A percentile compares a stretch with the other conserved stretches of the same genome.
Evolutionary conservation across 1,140 invertebrate species (phyloP).

Genomic region (Magallana ariakensis): DNA sequence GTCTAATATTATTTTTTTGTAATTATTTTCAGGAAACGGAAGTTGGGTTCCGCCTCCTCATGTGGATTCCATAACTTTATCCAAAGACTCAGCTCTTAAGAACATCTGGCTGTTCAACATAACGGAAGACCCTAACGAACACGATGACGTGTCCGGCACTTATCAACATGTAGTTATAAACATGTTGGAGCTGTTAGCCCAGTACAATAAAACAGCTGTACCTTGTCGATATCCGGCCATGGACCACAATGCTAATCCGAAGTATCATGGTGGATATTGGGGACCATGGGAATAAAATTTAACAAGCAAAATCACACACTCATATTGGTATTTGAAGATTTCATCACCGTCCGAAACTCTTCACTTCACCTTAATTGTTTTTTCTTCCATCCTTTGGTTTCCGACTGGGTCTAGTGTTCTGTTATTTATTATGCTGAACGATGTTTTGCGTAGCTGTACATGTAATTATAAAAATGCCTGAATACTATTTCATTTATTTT

Average conservation of each 20-base stretch:
- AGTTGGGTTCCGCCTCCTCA: slow-evolving; percentile 58
- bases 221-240: slow-evolving; percentile 59
- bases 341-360: no score
- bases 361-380: no score
- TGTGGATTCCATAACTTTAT: neutral
- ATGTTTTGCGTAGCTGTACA: no score
- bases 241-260: slow-evolving; percentile 65
- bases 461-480: no score
- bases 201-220: slow-evolving; percentile 68
- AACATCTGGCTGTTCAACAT: slow-evolving; percentile 73
- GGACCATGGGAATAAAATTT: slow-evolving; percentile 70
- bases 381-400: no score
- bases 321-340: no score
- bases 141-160: slow-evolving; percentile 58
- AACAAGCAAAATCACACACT: no score
- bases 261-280: slow-evolving; percentile 69
- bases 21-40: slow-evolving; percentile 58
- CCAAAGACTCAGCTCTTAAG: slow-evolving; percentile 39
- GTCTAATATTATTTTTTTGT: no score
- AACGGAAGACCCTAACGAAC: slow-evolving; percentile 64
- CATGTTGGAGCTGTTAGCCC: slow-evolving; percentile 61
- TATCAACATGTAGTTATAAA: slow-evolving; percentile 58
- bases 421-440: no score
- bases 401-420: no score
- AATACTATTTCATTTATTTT: no score